Evolutionary conservation across 1,140 invertebrate species (phyloP).

Genomic region (Danaus melanippus): DNA sequence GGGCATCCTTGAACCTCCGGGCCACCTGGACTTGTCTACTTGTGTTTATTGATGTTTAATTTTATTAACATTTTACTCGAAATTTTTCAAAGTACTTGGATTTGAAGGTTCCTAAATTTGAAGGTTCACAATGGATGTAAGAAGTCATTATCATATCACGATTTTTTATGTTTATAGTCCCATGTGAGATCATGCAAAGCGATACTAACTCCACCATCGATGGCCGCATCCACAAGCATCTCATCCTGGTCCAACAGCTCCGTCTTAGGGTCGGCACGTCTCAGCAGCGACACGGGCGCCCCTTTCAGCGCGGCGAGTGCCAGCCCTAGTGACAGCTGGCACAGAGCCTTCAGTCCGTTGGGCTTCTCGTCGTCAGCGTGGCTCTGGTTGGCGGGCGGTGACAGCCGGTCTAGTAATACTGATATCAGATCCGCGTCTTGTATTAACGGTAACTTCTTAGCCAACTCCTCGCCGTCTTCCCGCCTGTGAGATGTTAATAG

Average conservation of each 20-base stretch:
- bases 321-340: slow-evolving; percentile 86
- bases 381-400: slow-evolving; percentile 70
- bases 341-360: slow-evolving; percentile 79
- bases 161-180: too few species aligned
- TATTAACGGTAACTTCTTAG: slow-evolving; percentile 81
- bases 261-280: slow-evolving; percentile 32
- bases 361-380: slow-evolving; percentile 45
- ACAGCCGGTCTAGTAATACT: slow-evolving; percentile 70
- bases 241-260: slow-evolving; percentile 82
- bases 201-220: slow-evolving; percentile 77
- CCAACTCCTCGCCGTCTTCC: slow-evolving; percentile 78
- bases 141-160: too few species aligned
- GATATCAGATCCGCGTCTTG: slow-evolving; percentile 78
- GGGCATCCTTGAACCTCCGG: too few species aligned
- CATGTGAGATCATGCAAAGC: not conserved
- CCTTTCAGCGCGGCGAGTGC: slow-evolving; percentile 84
- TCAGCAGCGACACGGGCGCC: slow-evolving; percentile 60
- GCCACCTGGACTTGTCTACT: too few species aligned
- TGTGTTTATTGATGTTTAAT: too few species aligned
- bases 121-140: too few species aligned
- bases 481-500: slow-evolving; percentile 35
- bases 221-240: slow-evolving; percentile 80
- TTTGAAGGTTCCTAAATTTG: too few species aligned
- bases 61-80: too few species aligned
- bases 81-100: too few species aligned